These are phyloP conservation scores for Ernsta delagoae DNA, from an alignment of 2,888 invertebrate genomes.

Conservation along the genomic window DNA sequence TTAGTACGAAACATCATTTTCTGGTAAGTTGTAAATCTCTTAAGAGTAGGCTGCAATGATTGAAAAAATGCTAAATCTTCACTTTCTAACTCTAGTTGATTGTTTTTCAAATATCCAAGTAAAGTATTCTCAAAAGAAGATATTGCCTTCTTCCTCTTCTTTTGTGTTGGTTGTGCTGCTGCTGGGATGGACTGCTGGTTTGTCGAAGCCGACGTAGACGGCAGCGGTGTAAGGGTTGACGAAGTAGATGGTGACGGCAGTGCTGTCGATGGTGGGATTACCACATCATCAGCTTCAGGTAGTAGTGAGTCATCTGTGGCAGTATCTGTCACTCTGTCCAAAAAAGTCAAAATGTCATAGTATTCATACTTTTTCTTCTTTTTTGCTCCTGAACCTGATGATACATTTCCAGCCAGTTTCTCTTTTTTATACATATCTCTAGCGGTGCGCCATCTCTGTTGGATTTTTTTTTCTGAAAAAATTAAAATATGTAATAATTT, in stretches of 20 bases:
- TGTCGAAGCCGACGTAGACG: too few species aligned
- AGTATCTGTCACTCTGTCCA: slow-evolving; percentile 9
- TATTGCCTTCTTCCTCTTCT: slow-evolving; percentile 4
- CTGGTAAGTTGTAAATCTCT: not conserved
- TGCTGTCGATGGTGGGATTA: not conserved
- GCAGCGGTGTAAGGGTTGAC: not conserved
- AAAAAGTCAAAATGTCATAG: slow-evolving; percentile 8
- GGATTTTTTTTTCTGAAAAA: slow-evolving; percentile 3
- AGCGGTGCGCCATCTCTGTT: slow-evolving; percentile 12
- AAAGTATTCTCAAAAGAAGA: slow-evolving; percentile 6
- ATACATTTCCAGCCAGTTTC: slow-evolving; percentile 1
- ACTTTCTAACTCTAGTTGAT: slow-evolving; percentile 11
- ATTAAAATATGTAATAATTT: slow-evolving; percentile 4
- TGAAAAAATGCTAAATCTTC: slow-evolving; percentile 7
- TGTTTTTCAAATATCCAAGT: slow-evolving; percentile 9
- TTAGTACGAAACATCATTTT: too few species aligned
- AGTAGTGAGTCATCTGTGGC: slow-evolving; percentile 5
- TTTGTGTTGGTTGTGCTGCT: slow-evolving; percentile 2
- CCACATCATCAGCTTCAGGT: slow-evolving; percentile 7
- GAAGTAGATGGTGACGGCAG: slow-evolving; percentile 7
- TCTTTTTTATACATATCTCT: slow-evolving; percentile 8
- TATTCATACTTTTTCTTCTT: slow-evolving; percentile 6
- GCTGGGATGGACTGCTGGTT: slow-evolving; percentile 2
- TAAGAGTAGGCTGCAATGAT: slow-evolving; percentile 5
- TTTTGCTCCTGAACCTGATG: slow-evolving; percentile 7